Evolutionary conservation across 2,888 invertebrate genomes (phyloP).

Genomic region (Plebejus anna): DNA sequence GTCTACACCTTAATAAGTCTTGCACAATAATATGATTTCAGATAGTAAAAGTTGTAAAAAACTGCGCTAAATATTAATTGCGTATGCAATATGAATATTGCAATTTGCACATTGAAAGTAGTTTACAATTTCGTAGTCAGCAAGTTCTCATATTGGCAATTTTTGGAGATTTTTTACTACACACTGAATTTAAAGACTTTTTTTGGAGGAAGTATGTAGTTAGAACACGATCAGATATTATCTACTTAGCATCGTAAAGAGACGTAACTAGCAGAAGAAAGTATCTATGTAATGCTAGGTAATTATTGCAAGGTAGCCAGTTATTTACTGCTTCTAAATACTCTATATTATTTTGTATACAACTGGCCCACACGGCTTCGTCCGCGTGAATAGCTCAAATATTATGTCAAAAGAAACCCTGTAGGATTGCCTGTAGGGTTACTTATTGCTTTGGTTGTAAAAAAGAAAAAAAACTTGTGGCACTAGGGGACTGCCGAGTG

Average conservation of each 20-base stretch:
- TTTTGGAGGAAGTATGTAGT: background rate
- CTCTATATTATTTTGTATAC: background rate
- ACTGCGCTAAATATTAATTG: background rate
- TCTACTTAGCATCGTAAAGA: conserved; percentile 1
- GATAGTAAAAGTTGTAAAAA: background rate
- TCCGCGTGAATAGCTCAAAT: too few relatives aligned
- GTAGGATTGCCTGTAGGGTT: too few relatives aligned
- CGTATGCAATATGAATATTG: background rate
- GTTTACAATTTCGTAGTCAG: background rate
- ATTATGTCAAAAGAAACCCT: too few relatives aligned
- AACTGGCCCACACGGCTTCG: too few relatives aligned
- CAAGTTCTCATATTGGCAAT: background rate
- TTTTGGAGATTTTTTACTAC: background rate
- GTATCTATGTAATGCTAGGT: background rate
- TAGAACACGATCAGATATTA: background rate
- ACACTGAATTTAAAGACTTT: background rate
- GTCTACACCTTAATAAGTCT: background rate
- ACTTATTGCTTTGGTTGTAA: too few relatives aligned
- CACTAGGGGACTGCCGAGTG: too few relatives aligned
- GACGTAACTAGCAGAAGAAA: background rate
- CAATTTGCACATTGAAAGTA: background rate
- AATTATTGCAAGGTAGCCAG: background rate
- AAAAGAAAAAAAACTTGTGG: too few relatives aligned
- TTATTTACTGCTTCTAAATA: background rate
- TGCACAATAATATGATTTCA: background rate